Evolutionary conservation across 2,113 vertebrate species (phyloP).

Genomic region (Prunella himalayana): DNA sequence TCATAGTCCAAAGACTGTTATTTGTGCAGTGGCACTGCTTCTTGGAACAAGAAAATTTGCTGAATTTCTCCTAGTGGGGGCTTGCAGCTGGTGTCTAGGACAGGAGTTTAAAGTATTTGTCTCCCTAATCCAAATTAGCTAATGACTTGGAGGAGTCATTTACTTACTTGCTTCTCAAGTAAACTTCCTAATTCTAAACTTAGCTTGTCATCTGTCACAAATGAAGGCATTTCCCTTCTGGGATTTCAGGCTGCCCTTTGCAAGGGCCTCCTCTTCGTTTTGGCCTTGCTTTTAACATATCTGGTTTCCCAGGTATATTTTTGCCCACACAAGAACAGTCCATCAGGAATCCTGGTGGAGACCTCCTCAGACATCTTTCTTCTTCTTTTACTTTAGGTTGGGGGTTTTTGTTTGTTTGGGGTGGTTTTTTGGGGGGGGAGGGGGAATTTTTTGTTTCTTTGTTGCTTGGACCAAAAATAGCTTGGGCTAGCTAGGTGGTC

Average conservation of each 20-base stretch:
- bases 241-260: background rate
- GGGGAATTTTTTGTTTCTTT: background rate
- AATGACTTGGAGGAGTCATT: background rate
- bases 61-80: background rate
- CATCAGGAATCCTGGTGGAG: background rate
- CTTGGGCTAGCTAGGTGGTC: background rate
- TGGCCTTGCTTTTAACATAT: background rate
- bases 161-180: background rate
- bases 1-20: background rate
- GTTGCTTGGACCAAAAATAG: background rate
- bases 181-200: background rate
- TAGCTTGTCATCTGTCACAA: background rate
- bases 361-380: background rate
- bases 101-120: background rate
- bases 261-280: background rate
- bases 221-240: background rate
- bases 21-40: background rate
- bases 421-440: fast-evolving
- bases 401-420: background rate
- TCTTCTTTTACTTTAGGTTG: background rate
- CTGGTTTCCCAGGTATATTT: background rate
- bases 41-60: background rate
- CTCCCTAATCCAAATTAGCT: background rate
- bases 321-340: background rate
- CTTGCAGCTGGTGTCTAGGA: background rate